Base-by-base conservation (phyloP, 2,888 invertebrate species). In the Andrena minutula region DNA sequence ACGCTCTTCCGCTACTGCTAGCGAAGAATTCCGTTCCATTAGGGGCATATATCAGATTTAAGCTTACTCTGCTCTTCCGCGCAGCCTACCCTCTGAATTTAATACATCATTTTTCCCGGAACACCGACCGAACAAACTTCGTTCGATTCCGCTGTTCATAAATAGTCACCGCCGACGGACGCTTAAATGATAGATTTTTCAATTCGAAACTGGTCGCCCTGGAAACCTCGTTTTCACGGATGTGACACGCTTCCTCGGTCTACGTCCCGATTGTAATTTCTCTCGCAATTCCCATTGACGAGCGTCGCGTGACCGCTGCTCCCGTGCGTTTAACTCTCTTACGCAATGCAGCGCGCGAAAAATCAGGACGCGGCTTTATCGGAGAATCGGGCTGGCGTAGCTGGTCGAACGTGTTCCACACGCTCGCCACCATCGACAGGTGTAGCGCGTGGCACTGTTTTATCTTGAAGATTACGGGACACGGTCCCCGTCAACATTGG, bases 401-500 rank as follows among this genome's bases (percentile, higher is more conserved):
- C 53, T 20, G 65, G 23, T 20, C 7, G 23, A 10, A 8, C 23
- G 41, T 66, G 49, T 47, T 49, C 30, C 20, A 23, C n/a, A 23
- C 16, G n/a, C 16, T 5, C 28, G 28, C 0, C 30, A 47, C 0
- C 30, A 47, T 66, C 32, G 60, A 51, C 35, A 69, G 35, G 61
- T 69, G 68, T 61, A 20, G n/a, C 74, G 49, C 51, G 61, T 75
- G 51, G 28, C 51, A 1, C 6, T 26, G 41, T 61, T 75, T 47
- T 69, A 61, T 75, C 75, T 35, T 23, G 16, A 53, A 10, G 75
- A 66, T 47, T 66, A 66, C 20, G 28, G 51, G 20, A 30, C 41
- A 28, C 23, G 35, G 58, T 61, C 51, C 61, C 66, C 53, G 78
- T 78, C 78, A 78, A 78, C 75, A 68, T 61, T 63, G 78, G 53